These are phyloP conservation scores for Acrossocheilus wenchowensis DNA, from an alignment of 2,797 vertebrate species.

Conservation along the genomic window DNA sequence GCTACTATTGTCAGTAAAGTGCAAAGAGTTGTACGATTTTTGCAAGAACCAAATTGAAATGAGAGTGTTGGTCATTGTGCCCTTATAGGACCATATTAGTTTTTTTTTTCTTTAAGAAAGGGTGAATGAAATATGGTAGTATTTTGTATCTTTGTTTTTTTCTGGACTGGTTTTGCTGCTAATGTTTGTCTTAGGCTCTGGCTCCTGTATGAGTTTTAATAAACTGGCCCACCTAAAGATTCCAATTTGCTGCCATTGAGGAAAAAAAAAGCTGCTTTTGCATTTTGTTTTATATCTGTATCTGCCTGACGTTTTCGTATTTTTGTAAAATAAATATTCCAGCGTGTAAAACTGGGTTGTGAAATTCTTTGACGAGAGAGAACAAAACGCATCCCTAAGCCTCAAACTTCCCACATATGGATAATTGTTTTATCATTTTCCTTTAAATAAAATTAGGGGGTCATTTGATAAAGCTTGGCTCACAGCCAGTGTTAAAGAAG, in stretches of 20 bases:
- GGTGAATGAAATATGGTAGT: slow-evolving; percentile 37
- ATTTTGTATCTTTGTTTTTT: slow-evolving; percentile 45
- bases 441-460: not conserved
- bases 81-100: slow-evolving; percentile 33
- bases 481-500: not conserved
- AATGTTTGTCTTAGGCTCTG: slow-evolving; percentile 64
- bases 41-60: slow-evolving; percentile 57
- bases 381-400: not conserved
- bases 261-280: slow-evolving; percentile 66
- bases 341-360: slow-evolving; percentile 55
- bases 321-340: slow-evolving; percentile 70
- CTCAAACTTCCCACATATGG: not conserved
- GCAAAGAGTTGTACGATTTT: slow-evolving; percentile 41
- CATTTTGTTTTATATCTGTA: slow-evolving; percentile 66
- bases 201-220: slow-evolving; percentile 53
- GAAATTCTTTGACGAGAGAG: not conserved
- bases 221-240: slow-evolving; percentile 49
- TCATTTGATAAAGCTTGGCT: not conserved
- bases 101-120: slow-evolving; percentile 11
- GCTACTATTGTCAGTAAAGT: slow-evolving; percentile 41
- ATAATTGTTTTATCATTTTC: not conserved
- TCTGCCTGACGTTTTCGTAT: slow-evolving; percentile 67
- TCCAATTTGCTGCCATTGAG: slow-evolving; percentile 59
- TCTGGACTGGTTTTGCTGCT: slow-evolving; percentile 69
- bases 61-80: slow-evolving; percentile 24